phyloP scores from a whole-genome alignment of 37 sponge, comb jelly and placozoan species.

The Chondrilla cf. caribensis region DNA sequence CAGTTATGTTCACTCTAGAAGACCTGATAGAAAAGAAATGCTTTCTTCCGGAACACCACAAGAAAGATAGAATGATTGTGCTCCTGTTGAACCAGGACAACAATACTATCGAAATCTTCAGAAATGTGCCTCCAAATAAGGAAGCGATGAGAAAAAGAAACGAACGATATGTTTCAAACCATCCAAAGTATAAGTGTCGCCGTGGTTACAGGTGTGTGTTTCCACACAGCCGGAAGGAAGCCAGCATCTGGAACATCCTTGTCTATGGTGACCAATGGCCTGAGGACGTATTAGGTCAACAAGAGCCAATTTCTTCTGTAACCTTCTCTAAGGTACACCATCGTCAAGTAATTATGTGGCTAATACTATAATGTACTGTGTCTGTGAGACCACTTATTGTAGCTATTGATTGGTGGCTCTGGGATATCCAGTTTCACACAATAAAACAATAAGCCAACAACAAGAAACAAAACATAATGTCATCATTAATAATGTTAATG shows the following conservation, averaged over 20 bases:
- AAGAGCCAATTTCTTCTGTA: neutral
- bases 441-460: no score
- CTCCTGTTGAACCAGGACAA: neutral
- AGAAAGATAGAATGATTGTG: neutral
- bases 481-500: no score
- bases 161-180: neutral
- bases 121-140: neutral
- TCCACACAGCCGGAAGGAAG: neutral
- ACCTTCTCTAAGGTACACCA: neutral
- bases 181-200: neutral
- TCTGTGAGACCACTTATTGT: no score
- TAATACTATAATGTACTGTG: no score
- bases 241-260: neutral
- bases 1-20: neutral
- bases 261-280: neutral
- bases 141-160: neutral
- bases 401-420: no score
- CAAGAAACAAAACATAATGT: no score
- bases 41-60: neutral
- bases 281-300: neutral
- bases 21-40: neutral
- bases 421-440: no score
- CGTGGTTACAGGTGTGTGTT: neutral
- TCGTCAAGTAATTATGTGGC: no score
- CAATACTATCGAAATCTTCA: neutral